These are phyloP conservation scores for Luperina nickerlii DNA, from an alignment of 2,888 invertebrate species.

Conservation along the genomic window DNA sequence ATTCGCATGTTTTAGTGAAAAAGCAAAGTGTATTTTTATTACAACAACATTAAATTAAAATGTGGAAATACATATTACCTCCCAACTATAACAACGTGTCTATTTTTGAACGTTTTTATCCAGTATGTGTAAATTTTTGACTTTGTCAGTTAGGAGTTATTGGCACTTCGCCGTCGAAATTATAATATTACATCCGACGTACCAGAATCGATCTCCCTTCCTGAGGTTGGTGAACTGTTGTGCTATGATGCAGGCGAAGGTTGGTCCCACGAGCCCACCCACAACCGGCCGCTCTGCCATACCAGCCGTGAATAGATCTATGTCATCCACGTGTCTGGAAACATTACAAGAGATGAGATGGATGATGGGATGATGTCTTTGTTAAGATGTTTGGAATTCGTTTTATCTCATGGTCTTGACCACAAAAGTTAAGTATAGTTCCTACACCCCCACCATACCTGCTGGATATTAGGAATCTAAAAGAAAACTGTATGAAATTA, in stretches of 20 bases:
- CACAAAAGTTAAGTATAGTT: neutral
- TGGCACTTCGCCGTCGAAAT: too few species aligned
- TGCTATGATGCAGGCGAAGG: slow-evolving; percentile 96
- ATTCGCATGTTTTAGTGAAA: too few species aligned
- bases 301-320: slow-evolving; percentile 96
- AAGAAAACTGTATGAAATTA: neutral
- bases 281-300: slow-evolving; percentile 95
- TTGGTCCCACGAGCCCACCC: slow-evolving; percentile 95
- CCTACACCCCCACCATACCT: too few species aligned
- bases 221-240: slow-evolving; percentile 95
- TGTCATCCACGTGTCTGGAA: slow-evolving; percentile 93
- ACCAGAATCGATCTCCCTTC: slow-evolving; percentile 95
- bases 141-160: too few species aligned
- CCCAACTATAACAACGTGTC: too few species aligned
- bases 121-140: too few species aligned
- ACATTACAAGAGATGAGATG: too few species aligned
- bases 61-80: too few species aligned
- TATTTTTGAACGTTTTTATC: too few species aligned
- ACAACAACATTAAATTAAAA: too few species aligned
- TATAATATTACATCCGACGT: slow-evolving; percentile 50
- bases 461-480: neutral
- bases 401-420: neutral
- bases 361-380: too few species aligned
- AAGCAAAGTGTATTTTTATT: too few species aligned
- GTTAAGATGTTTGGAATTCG: neutral